Conservation (phyloP, 2,113 vertebrate genomes). For the Colinus virginianus region DNA sequence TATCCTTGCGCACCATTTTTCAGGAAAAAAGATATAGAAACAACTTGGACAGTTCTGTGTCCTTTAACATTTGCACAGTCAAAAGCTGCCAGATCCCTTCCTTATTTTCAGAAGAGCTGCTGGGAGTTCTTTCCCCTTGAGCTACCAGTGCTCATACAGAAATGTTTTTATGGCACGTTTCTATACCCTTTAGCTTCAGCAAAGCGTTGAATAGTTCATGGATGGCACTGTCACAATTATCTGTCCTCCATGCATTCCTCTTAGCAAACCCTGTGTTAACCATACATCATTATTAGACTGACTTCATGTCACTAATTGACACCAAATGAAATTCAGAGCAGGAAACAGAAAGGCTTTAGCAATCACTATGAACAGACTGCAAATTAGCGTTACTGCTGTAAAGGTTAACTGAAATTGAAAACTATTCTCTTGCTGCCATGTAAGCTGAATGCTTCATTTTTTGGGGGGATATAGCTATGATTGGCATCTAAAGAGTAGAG, state of each 20-base stretch:
- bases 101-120: not conserved
- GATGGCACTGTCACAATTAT: not conserved
- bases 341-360: conserved; percentile 36
- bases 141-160: not conserved
- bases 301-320: conserved; percentile 70
- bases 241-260: not conserved
- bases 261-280: not conserved
- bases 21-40: not conserved
- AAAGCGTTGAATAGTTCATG: not conserved
- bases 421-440: not conserved
- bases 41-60: not conserved
- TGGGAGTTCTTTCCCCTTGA: not conserved
- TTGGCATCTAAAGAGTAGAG: not conserved
- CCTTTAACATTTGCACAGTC: not conserved
- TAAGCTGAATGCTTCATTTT: not conserved
- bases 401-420: conserved; percentile 71
- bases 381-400: conserved; percentile 53
- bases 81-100: not conserved
- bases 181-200: not conserved
- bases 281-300: conserved; percentile 67
- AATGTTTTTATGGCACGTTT: not conserved
- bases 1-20: not conserved
- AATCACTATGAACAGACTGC: conserved; percentile 27
- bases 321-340: conserved; percentile 59
- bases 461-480: not conserved